Evolutionary conservation across 2,888 invertebrate species (phyloP).

Genomic region (Dione juno): DNA sequence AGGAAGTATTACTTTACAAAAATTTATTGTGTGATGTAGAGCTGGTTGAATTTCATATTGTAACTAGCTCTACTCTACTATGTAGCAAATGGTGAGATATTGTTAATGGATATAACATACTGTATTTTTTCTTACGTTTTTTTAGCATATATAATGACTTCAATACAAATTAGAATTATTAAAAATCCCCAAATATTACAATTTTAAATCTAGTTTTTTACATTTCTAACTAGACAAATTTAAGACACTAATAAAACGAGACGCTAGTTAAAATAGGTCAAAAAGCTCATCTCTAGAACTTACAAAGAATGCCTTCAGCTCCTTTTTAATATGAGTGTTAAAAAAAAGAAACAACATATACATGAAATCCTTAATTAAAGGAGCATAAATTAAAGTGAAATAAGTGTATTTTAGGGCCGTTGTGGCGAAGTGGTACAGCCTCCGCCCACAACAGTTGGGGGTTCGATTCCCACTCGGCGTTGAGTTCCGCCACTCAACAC

Average conservation of each 20-base stretch:
- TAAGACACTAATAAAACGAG: not conserved
- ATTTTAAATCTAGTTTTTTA: not conserved
- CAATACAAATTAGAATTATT: not conserved
- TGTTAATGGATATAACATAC: no score
- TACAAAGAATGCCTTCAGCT: not conserved
- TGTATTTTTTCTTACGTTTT: no score
- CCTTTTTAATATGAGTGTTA: not conserved
- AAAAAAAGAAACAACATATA: conserved; percentile 3
- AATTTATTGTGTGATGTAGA: not conserved
- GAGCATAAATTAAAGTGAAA: not conserved
- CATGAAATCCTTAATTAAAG: conserved; percentile 20
- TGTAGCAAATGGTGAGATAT: no score
- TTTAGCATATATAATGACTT: no score
- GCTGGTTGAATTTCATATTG: no score
- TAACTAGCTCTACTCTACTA: no score
- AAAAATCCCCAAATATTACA: not conserved
- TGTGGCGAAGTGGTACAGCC: no score
- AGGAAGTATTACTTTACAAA: not conserved
- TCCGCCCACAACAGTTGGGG: no score
- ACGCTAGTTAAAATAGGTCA: conserved; percentile 8
- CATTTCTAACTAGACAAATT: not conserved
- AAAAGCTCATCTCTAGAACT: not conserved
- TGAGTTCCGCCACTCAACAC: no score
- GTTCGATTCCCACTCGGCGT: no score
- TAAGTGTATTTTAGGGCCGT: no score